These are phyloP conservation scores for Zeugodacus cucurbitae DNA, from an alignment of 1,140 invertebrate genomes.

Conservation along the genomic window DNA sequence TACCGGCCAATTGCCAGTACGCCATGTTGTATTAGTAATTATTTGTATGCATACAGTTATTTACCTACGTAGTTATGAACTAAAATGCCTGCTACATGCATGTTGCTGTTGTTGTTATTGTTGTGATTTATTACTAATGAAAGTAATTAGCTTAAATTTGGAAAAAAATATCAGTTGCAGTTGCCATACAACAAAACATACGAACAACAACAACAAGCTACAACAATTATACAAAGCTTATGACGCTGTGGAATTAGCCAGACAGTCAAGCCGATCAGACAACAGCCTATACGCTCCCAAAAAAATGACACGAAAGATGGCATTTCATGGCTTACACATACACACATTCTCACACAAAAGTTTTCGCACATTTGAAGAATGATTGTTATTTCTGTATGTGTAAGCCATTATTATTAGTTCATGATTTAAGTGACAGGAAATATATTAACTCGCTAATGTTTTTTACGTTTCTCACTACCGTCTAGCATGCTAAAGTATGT, in stretches of 20 bases:
- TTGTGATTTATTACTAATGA: constrained; percentile 34
- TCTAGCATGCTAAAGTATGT: too few species aligned
- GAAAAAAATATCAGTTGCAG: constrained; percentile 35
- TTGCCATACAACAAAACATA: neutral
- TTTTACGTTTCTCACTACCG: neutral
- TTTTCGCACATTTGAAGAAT: neutral
- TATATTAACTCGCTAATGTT: neutral
- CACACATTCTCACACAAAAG: neutral
- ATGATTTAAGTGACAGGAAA: constrained; percentile 28
- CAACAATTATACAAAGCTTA: neutral
- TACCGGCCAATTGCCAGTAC: neutral
- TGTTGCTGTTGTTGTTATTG: neutral
- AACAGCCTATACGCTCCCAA: neutral
- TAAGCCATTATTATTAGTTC: constrained; percentile 19
- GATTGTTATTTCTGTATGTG: neutral
- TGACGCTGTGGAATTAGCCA: neutral
- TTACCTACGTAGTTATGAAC: neutral
- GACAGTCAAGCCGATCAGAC: neutral
- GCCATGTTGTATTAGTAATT: neutral
- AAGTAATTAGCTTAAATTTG: constrained; percentile 35
- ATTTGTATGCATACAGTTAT: neutral
- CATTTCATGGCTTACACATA: neutral
- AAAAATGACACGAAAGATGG: neutral
- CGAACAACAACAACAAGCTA: neutral
- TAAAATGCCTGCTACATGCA: neutral